phyloP scores from a whole-genome alignment of 2,113 vertebrate genomes.

The Colaptes auratus region DNA sequence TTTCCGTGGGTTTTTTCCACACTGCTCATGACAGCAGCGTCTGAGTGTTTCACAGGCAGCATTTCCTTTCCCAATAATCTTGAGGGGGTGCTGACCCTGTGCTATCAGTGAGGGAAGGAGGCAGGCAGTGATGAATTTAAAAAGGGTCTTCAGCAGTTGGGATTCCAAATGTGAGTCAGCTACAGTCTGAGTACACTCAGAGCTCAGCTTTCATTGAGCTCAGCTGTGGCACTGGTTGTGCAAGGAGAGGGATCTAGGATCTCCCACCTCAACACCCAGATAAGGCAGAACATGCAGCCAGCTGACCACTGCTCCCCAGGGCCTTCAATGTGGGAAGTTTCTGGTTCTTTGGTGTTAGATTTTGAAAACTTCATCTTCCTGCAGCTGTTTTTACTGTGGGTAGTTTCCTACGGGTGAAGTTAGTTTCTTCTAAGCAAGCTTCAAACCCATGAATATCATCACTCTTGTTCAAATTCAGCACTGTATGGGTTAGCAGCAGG shows the following conservation, averaged over 20 bases:
- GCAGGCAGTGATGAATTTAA: background rate
- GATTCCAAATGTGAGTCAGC: background rate
- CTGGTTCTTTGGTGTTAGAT: background rate
- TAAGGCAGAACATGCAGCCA: background rate
- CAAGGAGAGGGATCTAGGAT: background rate
- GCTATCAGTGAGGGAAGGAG: background rate
- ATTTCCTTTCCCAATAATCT: background rate
- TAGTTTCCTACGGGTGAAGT: background rate
- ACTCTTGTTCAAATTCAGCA: background rate
- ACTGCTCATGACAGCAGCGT: background rate
- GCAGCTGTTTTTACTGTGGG: background rate
- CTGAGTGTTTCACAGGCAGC: background rate
- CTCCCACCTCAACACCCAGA: background rate
- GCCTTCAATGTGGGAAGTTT: background rate
- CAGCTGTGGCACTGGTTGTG: background rate
- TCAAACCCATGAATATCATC: background rate
- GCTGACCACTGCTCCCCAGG: background rate
- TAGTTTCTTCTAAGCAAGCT: background rate
- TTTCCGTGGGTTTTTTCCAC: slow-evolving; percentile 31
- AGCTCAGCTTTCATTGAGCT: background rate
- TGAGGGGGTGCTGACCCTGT: background rate
- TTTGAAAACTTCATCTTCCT: background rate
- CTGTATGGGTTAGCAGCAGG: background rate
- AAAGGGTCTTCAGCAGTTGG: background rate
- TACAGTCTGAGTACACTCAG: background rate